These are phyloP conservation scores for Pleuronectes platessa DNA, from an alignment of 2,113 vertebrate species.

Conservation along the genomic window DNA sequence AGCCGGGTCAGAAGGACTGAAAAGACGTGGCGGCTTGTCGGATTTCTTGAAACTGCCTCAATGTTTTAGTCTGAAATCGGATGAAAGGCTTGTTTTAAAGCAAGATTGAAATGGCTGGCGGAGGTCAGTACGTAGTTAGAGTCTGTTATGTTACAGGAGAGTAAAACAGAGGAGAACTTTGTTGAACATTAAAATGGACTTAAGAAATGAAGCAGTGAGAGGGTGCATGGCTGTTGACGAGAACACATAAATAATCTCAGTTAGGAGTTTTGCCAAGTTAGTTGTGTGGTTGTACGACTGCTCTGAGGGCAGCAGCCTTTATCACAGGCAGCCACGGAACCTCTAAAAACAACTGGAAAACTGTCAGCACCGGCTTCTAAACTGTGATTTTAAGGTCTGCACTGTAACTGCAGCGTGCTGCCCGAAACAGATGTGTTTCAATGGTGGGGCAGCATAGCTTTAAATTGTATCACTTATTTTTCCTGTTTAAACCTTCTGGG, in stretches of 20 bases:
- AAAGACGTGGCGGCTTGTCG: not conserved
- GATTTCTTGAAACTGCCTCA: not conserved
- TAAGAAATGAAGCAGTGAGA: not conserved
- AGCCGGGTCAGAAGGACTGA: conserved; percentile 36
- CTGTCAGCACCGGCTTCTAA: not conserved
- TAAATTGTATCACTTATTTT: not conserved
- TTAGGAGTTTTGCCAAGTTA: not conserved
- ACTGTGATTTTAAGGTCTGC: not conserved
- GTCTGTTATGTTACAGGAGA: conserved; percentile 3
- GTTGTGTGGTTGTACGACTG: not conserved
- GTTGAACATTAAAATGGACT: not conserved
- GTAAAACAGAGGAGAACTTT: conserved; percentile 14
- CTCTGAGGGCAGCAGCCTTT: not conserved
- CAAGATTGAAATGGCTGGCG: not conserved
- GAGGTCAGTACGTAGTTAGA: conserved; percentile 15
- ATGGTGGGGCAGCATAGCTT: not conserved
- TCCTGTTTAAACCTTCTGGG: not conserved
- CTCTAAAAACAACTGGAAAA: conserved; percentile 1
- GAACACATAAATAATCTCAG: not conserved
- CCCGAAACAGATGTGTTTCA: not conserved
- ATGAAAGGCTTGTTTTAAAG: conserved; percentile 9
- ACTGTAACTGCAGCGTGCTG: not conserved
- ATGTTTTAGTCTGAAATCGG: conserved; percentile 14
- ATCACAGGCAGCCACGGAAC: not conserved
- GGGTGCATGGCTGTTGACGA: not conserved